phyloP scores from a whole-genome alignment of 1,140 invertebrate genomes.

The Drosophila equinoxialis region DNA sequence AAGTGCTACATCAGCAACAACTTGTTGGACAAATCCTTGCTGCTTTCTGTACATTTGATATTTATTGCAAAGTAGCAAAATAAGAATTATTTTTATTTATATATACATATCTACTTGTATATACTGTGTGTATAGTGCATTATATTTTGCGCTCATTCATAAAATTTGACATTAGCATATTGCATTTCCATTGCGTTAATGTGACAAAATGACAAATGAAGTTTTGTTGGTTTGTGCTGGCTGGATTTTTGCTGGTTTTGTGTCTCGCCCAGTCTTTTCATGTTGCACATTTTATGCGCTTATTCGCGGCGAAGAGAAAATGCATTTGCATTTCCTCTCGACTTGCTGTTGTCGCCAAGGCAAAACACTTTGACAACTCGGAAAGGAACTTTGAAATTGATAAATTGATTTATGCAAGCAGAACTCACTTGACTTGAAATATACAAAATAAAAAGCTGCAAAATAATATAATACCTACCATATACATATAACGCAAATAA shows the following conservation, averaged over 20 bases:
- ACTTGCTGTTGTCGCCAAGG: slow-evolving; percentile 37
- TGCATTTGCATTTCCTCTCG: slow-evolving; percentile 48
- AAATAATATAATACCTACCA: background rate
- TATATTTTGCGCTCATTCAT: slow-evolving; percentile 67
- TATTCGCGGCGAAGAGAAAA: slow-evolving; percentile 57
- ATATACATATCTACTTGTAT: background rate
- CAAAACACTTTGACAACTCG: slow-evolving; percentile 76
- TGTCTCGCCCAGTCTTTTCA: slow-evolving; percentile 3
- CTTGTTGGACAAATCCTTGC: background rate
- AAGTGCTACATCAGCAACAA: background rate
- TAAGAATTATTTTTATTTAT: background rate
- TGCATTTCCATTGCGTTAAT: slow-evolving; percentile 81
- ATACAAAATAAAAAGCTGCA: too few species aligned
- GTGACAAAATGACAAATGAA: slow-evolving; percentile 81
- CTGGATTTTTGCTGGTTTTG: slow-evolving; percentile 9
- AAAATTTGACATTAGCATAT: slow-evolving; percentile 81
- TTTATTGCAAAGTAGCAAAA: background rate
- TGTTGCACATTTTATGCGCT: slow-evolving; percentile 56
- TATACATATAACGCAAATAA: slow-evolving; percentile 24
- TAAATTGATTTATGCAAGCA: slow-evolving; percentile 77
- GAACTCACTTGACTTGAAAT: slow-evolving; percentile 53
- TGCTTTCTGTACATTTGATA: background rate
- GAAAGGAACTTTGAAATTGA: slow-evolving; percentile 75
- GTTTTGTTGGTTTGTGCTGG: slow-evolving; percentile 35
- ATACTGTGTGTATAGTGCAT: slow-evolving; percentile 46